phyloP scores from a whole-genome alignment of 2,888 invertebrate species.

The Ernsta delagoae region DNA sequence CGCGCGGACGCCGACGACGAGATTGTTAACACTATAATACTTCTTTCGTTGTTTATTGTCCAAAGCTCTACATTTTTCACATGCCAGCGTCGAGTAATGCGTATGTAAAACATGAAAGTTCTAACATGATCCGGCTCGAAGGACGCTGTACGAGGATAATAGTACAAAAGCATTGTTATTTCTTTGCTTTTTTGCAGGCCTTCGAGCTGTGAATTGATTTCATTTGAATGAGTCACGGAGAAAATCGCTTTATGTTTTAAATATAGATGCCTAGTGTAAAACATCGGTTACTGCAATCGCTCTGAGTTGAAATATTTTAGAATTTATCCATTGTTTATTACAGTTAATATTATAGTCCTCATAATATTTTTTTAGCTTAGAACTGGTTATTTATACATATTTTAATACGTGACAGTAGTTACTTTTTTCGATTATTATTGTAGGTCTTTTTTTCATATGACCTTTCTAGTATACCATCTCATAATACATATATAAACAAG shows the following conservation, averaged over 20 bases:
- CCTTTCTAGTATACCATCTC: neutral
- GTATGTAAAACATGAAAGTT: conserved; percentile 3
- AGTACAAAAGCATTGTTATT: neutral
- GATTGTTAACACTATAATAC: conserved; percentile 45
- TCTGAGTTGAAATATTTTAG: neutral
- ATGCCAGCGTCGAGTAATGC: conserved; percentile 21
- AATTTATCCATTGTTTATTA: neutral
- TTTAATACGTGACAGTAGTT: too few relatives aligned
- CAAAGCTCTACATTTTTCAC: conserved; percentile 35
- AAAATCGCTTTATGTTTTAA: conserved; percentile 37
- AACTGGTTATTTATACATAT: neutral
- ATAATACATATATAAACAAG: neutral
- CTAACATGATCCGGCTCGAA: conserved; percentile 28
- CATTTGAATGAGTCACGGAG: conserved; percentile 43
- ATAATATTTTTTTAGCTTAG: too few relatives aligned
- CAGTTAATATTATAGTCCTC: neutral
- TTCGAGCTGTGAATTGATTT: conserved; percentile 34
- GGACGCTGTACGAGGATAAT: conserved; percentile 14
- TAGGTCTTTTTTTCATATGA: neutral
- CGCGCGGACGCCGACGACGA: conserved; percentile 28
- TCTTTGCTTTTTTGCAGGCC: conserved; percentile 32
- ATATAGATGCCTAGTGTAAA: neutral
- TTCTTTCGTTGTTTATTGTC: conserved; percentile 52
- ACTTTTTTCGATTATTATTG: neutral
- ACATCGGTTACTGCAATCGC: neutral